Percentiles rank a stretch among this genome's conserved stretches.
Evolutionary conservation across 1,140 invertebrate genomes (phyloP).

Genomic region (Monomorium pharaonis): DNA sequence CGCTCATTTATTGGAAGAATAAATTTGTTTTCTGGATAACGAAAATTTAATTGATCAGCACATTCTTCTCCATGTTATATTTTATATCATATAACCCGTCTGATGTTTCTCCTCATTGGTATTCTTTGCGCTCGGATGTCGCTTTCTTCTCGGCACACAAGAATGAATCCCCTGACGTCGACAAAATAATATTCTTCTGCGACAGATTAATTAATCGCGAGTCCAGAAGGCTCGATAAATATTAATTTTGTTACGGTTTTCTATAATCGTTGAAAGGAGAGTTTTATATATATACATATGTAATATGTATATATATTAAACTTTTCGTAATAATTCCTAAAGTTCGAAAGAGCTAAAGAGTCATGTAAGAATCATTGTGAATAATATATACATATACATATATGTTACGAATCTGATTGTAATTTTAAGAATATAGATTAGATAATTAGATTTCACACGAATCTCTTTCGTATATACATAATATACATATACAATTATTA

Average conservation of each 20-base stretch:
- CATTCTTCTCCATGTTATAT: slow-evolving; percentile 8
- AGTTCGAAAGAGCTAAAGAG: background rate
- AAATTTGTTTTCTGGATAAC: slow-evolving; percentile 31
- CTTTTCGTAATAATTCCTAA: background rate
- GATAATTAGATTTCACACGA: background rate
- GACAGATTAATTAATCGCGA: background rate
- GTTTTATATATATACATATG: too few species aligned
- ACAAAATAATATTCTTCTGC: background rate
- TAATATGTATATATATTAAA: too few species aligned
- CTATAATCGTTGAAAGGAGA: background rate
- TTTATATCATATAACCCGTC: slow-evolving; percentile 29
- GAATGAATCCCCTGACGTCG: background rate
- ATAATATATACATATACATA: background rate
- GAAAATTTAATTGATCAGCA: slow-evolving; percentile 24
- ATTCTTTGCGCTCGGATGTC: background rate
- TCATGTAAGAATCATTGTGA: background rate
- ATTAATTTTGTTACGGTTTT: background rate
- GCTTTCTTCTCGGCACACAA: background rate
- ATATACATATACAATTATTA: background rate
- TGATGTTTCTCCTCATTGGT: background rate
- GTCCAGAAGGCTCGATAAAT: background rate
- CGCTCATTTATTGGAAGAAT: background rate
- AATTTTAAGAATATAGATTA: slow-evolving; percentile 18
- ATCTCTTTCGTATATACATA: background rate
- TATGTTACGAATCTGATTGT: slow-evolving; percentile 11